Evolutionary conservation across 2,888 invertebrate species (phyloP), one percentile per base, ranked within the genome.

Genomic region (Parnassius smintheus): DNA sequence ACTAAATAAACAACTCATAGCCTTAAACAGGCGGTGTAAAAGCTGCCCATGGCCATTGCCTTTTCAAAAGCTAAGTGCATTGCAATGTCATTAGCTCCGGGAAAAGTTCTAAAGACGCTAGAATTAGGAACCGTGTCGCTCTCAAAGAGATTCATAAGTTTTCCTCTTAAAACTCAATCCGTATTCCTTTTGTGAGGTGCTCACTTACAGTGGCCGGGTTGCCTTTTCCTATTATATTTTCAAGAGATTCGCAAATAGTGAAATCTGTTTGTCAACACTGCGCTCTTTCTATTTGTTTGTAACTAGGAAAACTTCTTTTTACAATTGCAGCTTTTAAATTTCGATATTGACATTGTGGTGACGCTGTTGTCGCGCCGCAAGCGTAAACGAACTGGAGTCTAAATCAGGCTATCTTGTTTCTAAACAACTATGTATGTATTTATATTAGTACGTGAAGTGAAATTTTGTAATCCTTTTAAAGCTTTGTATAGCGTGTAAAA

Each of bases 11-110:
- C 46, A 46, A 46, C 13, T 13, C 49, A 49, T 49, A 49, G 9
- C 49, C 49, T 45, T 56, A 35, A 49, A 41, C 22, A 2, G 46
- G 49, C 72, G 71, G 75, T 79, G 75, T 77, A 60, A 77, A 13
- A 57, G 44, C 0, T 41, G 8, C 62, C 57, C 18, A 22, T 54
- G 59, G 68, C 74, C 70, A 75, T 69, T 66, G 69, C 66, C 72
- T 70, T 60, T 56, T 54, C 56, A 44, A 54, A 18, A 66, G 73
- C 76, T 85, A 82, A 85, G 84, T 83, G 83, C 84, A 80, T 78
- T 77, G 78, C 78, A 71, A 75, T 84, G 85, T 83, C 83, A 83
- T 85, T 85, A 84, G 74, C 72, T 65, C 65, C 25, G 59, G 68
- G 71, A 69, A 71, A 76, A 80, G 72, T 77, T 77, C 66, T 66